A percentile compares a stretch with the other conserved stretches of the same genome.
These are phyloP conservation scores for Trachops cirrhosus DNA, from an alignment of 2,797 vertebrate genomes.

Conservation along the genomic window DNA sequence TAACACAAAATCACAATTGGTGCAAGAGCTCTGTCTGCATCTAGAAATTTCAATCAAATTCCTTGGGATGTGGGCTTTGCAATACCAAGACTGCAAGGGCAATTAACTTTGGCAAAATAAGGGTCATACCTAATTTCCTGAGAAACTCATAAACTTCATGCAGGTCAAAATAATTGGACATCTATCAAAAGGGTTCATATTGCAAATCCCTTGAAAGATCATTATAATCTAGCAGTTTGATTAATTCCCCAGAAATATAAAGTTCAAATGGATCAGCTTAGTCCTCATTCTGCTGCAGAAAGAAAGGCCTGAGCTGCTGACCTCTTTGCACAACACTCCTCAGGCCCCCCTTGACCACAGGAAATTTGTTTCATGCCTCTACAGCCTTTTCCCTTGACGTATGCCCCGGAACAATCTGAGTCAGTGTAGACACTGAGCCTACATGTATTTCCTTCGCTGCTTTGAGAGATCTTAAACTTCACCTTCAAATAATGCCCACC, in stretches of 20 bases:
- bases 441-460: background rate
- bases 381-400: background rate
- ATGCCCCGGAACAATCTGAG: background rate
- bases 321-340: background rate
- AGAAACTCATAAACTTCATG: conserved; percentile 50
- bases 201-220: conserved; percentile 57
- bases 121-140: conserved; percentile 62
- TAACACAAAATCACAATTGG: conserved; percentile 10
- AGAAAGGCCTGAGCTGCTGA: background rate
- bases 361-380: conserved; percentile 28
- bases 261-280: conserved; percentile 29
- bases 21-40: background rate
- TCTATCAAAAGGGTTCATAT: conserved; percentile 50
- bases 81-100: background rate
- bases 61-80: background rate
- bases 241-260: conserved; percentile 60
- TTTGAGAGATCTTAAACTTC: background rate
- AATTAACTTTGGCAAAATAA: conserved; percentile 61
- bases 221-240: conserved; percentile 35
- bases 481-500: background rate
- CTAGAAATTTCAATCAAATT: conserved; percentile 26
- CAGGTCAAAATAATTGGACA: conserved; percentile 57
- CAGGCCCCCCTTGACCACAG: background rate
- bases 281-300: background rate
- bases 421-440: background rate